A percentile compares a stretch with the other conserved stretches of the same genome.
These are phyloP conservation scores for Microhierax caerulescens DNA, from an alignment of 2,797 vertebrate genomes.

Conservation along the genomic window DNA sequence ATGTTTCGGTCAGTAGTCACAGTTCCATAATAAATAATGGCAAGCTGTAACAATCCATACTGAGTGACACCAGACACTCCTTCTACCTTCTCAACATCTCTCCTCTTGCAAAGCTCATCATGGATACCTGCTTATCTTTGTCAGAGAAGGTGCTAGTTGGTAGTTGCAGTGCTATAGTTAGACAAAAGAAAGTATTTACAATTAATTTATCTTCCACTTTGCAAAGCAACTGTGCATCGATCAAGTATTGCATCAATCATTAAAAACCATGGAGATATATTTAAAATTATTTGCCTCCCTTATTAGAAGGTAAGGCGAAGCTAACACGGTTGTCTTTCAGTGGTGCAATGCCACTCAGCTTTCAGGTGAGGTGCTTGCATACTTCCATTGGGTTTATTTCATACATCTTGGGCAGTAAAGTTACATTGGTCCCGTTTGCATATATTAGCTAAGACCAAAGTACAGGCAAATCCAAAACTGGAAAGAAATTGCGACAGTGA, in stretches of 20 bases:
- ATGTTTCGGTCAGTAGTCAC: not conserved
- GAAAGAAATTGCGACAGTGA: not conserved
- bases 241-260: not conserved
- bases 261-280: not conserved
- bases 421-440: not conserved
- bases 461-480: not conserved
- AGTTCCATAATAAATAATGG: constrained; percentile 21
- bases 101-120: not conserved
- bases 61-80: not conserved
- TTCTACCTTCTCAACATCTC: not conserved
- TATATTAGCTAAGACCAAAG: not conserved
- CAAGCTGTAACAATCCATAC: not conserved
- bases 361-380: not conserved
- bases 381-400: not conserved
- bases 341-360: not conserved
- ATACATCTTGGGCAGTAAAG: not conserved
- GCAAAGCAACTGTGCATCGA: not conserved
- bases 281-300: not conserved
- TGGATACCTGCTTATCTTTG: not conserved
- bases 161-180: not conserved
- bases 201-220: not conserved
- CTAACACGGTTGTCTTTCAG: not conserved
- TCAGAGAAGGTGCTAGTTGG: not conserved
- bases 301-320: not conserved
- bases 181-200: not conserved